Percentiles rank a stretch among this genome's conserved stretches.
These are phyloP conservation scores for Pteromalus puparum DNA, from an alignment of 1,140 invertebrate species.

Conservation along the genomic window DNA sequence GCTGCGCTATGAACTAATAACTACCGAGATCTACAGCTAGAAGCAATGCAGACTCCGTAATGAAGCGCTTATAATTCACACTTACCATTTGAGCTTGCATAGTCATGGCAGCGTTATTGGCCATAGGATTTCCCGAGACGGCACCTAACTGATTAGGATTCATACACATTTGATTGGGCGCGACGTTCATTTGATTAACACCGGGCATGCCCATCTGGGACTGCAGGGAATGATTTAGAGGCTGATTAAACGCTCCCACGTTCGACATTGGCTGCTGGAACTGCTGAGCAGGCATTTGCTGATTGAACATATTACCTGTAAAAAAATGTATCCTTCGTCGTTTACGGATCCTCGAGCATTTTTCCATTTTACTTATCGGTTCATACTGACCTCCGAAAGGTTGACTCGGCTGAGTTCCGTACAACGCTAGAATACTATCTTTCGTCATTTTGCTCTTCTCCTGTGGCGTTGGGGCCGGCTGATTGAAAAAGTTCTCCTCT, in stretches of 20 bases:
- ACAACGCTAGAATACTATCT: conserved; percentile 94
- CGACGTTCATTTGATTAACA: conserved; percentile 62
- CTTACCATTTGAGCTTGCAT: conserved; percentile 69
- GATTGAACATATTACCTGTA: conserved; percentile 66
- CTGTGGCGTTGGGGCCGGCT: conserved; percentile 83
- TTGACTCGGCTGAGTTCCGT: conserved; percentile 77
- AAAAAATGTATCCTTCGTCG: conserved; percentile 26
- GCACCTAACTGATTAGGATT: conserved; percentile 65
- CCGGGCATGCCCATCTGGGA: conserved; percentile 61
- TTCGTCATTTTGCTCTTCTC: conserved; percentile 91
- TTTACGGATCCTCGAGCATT: background rate
- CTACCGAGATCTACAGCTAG: background rate
- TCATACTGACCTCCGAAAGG: conserved; percentile 59
- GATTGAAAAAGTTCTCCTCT: conserved; percentile 93
- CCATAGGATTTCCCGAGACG: conserved; percentile 59
- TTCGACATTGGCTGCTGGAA: conserved; percentile 66
- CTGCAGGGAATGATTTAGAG: conserved; percentile 58
- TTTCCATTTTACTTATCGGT: background rate
- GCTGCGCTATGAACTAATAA: background rate
- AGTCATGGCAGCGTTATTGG: conserved; percentile 64
- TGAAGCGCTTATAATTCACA: conserved; percentile 1
- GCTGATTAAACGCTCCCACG: conserved; percentile 61
- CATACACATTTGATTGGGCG: conserved; percentile 64
- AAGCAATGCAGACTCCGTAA: conserved; percentile 20
- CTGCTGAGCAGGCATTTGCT: conserved; percentile 64